Evolutionary conservation across 1,140 invertebrate genomes (phyloP), one percentile per base, ranked within the genome.

Genomic region (Drosophila nigromelanica): DNA sequence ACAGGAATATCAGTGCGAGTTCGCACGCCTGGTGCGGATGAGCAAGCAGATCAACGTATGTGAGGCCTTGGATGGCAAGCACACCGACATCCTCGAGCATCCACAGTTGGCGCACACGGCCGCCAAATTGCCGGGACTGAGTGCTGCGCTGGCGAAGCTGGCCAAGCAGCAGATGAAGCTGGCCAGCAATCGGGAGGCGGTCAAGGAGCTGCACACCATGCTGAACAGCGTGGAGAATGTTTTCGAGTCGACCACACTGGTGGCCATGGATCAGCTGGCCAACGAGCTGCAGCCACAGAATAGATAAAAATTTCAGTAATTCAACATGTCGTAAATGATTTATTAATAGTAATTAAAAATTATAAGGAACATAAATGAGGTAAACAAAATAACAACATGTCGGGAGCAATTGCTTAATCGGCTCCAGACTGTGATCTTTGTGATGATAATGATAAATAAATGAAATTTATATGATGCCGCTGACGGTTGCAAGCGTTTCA

Each of bases 1-100:
- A 15, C 45, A 18, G 5, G 77, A 91, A n/a, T 91, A 91, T 64
- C 21, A 59, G 7, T 39, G 24, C 3, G 56, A 73, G 5, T 87
- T 68, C 12, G 14, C 15, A 0, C 67, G 67, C 12, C 55, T 87
- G 4, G 35, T 52, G 0, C 39, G 45, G 5, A 14, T 91, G 0
- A 37, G 60, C 1, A 79, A 87, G 24, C 50, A 76, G 8, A 40
- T 67, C 1, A 48, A 39, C 0, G 47, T 80, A 1, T 56, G 76
- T 4, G 11, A 55, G 3, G 58, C 62, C 0, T 10, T 85, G 7
- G 45, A 70, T 7, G 51, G 21, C 3, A 61, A 15, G 24, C 14
- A 11, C 11, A 24, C 4, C 47, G 8, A 11, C 0, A 18, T 52
- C 5, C 8, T 61, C 7, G 21, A 66, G 14, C 40, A 24, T 11